These are phyloP conservation scores for Phoeniculus purpureus DNA, from an alignment of 2,797 vertebrate genomes.

Conservation along the genomic window DNA sequence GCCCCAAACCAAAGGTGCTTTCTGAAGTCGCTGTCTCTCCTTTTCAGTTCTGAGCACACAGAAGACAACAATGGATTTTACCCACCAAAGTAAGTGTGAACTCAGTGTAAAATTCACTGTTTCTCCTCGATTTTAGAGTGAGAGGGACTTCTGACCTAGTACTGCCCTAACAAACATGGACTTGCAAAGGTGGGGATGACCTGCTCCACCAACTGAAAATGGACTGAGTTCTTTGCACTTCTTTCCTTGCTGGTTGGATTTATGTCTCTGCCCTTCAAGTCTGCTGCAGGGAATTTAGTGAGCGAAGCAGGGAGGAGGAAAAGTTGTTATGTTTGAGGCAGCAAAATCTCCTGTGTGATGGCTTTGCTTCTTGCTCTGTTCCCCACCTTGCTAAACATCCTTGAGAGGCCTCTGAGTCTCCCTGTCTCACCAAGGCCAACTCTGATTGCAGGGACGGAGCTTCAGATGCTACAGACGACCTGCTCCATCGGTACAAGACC, in stretches of 20 bases:
- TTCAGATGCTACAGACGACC: not conserved
- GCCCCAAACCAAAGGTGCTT: not conserved
- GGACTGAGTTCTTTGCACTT: not conserved
- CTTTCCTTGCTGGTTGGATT: not conserved
- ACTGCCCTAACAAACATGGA: not conserved
- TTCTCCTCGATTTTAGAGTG: not conserved
- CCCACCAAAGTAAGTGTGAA: constrained; percentile 1
- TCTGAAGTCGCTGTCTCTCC: not conserved
- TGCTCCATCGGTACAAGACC: not conserved
- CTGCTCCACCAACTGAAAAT: not conserved
- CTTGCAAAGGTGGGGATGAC: not conserved
- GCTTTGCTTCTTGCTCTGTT: not conserved
- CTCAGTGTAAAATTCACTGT: not conserved
- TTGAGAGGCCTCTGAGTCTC: not conserved
- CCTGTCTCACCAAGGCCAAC: not conserved
- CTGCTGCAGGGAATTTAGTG: not conserved
- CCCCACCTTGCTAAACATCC: not conserved
- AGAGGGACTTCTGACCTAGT: not conserved
- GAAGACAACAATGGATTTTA: not conserved
- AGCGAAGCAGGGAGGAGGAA: not conserved
- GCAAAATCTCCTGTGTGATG: not conserved
- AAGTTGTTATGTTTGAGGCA: not conserved
- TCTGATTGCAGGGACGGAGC: not conserved
- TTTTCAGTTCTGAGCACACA: constrained; percentile 26
- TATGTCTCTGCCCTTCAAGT: not conserved